A percentile compares a stretch with the other conserved stretches of the same genome.
Conservation (phyloP, 2,888 invertebrate genomes). For the Cephus runcator region DNA sequence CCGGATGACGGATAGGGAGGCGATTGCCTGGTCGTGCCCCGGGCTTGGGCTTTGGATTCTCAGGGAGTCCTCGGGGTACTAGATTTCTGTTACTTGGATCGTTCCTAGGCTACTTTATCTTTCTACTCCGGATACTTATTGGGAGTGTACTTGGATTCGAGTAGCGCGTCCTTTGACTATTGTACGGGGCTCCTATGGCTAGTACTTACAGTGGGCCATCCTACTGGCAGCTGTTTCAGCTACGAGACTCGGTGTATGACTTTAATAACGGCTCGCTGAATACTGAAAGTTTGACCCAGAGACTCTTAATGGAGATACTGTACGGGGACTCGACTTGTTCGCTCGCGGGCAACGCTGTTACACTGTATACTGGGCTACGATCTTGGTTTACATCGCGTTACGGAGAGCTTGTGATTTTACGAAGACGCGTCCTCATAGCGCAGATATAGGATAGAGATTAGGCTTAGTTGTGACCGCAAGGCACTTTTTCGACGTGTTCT, state of each 20-base stretch:
- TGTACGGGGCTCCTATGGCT: not conserved
- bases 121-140: no score
- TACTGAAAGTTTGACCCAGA: not conserved
- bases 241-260: not conserved
- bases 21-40: not conserved
- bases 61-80: not conserved
- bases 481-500: not conserved
- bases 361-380: not conserved
- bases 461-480: not conserved
- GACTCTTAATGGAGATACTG: not conserved
- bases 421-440: no score
- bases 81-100: not conserved
- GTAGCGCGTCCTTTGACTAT: not conserved
- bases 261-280: not conserved
- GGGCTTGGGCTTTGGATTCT: not conserved
- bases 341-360: not conserved
- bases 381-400: not conserved
- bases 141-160: not conserved
- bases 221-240: not conserved
- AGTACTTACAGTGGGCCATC: not conserved
- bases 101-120: not conserved
- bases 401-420: not conserved
- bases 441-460: not conserved
- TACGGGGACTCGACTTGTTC: not conserved
- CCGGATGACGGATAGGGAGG: not conserved